Evolutionary conservation across 2,797 vertebrate species (phyloP).

Genomic region (Amniataba percoides): DNA sequence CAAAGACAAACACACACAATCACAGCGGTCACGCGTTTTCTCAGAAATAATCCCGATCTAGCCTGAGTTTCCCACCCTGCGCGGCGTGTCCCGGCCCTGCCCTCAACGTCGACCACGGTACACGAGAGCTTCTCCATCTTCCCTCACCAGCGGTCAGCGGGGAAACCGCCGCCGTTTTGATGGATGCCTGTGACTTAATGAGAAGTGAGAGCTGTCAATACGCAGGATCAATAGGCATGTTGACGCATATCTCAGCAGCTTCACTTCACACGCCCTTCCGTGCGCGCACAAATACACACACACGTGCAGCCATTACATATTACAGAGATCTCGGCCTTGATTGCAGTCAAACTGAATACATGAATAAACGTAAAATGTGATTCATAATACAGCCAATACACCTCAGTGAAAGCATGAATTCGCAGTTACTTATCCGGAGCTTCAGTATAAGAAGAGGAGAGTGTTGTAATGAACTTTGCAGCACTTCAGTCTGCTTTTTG

Average conservation of each 20-base stretch:
- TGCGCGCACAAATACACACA: background rate
- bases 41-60: conserved; percentile 14
- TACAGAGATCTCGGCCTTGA: conserved; percentile 7
- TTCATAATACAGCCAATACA: background rate
- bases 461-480: background rate
- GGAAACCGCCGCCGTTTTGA: conserved; percentile 39
- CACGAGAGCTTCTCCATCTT: conserved; percentile 10
- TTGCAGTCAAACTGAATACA: conserved; percentile 20
- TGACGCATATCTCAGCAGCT: conserved; percentile 45
- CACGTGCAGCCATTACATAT: background rate
- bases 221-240: conserved; percentile 47
- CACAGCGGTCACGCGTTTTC: conserved; percentile 9
- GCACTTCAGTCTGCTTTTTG: background rate
- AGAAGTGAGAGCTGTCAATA: conserved; percentile 69
- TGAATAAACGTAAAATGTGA: background rate
- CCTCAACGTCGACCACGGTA: background rate
- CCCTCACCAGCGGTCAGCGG: conserved; percentile 22
- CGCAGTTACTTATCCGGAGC: background rate
- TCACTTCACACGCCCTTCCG: conserved; percentile 20
- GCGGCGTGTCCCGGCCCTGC: background rate
- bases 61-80: conserved; percentile 12
- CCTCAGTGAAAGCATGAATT: background rate
- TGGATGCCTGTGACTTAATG: conserved; percentile 64
- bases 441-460: background rate
- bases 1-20: background rate